Conservation (phyloP, 2,888 invertebrate species). For the Dichetophora obliterata region DNA sequence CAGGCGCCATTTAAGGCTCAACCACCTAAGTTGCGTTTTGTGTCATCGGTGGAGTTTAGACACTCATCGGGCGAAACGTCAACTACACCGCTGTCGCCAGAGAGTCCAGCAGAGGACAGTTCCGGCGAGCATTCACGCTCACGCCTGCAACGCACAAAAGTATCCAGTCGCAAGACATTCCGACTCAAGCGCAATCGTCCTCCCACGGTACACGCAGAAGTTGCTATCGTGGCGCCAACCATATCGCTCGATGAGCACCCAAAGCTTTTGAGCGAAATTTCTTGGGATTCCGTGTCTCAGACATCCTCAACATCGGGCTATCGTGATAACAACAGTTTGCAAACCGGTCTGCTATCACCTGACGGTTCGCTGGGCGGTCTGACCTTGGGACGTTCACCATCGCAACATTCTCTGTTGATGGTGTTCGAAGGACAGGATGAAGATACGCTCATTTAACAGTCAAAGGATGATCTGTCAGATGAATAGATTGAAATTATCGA, state of each 20-base stretch:
- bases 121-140: conserved; percentile 75
- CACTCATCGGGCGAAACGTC: conserved; percentile 85
- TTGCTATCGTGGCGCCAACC: conserved; percentile 67
- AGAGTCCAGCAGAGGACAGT: conserved; percentile 78
- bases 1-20: conserved; percentile 68
- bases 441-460: conserved; percentile 83
- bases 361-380: conserved; percentile 76
- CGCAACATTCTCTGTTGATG: conserved; percentile 82
- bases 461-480: conserved; percentile 53
- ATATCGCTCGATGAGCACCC: conserved; percentile 58
- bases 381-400: conserved; percentile 78
- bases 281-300: conserved; percentile 86
- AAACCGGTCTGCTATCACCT: conserved; percentile 69
- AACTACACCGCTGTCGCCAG: conserved; percentile 81
- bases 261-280: conserved; percentile 74
- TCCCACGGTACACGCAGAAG: conserved; percentile 79
- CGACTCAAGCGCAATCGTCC: conserved; percentile 82
- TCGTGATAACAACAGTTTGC: conserved; percentile 76
- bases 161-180: conserved; percentile 94
- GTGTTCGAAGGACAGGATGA: conserved; percentile 87
- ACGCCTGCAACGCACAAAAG: conserved; percentile 90
- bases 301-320: conserved; percentile 91
- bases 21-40: conserved; percentile 82
- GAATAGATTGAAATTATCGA: background rate
- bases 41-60: conserved; percentile 85